Evolutionary conservation across 2,797 vertebrate species (phyloP), one percentile per base, ranked within the genome.

Genomic region (Naso thynnoides): DNA sequence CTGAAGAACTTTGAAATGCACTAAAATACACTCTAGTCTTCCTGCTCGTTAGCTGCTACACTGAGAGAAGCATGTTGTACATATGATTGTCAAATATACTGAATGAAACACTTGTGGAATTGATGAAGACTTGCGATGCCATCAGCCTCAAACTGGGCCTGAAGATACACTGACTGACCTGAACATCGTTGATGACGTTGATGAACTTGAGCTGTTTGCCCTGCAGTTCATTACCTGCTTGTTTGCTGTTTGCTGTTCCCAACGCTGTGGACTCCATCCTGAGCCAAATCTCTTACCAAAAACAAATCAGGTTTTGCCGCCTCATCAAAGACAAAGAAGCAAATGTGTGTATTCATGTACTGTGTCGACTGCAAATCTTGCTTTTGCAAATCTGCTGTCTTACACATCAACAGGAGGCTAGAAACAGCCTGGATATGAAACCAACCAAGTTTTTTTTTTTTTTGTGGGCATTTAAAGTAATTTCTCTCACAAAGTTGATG

Each of bases 1-100:
- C 76, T 85, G 78, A 75, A 78, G 44, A 83, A 69, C 58, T 13
- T 74, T 75, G 7, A 79, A 79, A 75, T 86, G 88, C 87, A 90
- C 87, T 90, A 55, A 78, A 82, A 71, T 9, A 13, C 66, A 80
- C 69, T 65, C 64, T 60, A 29, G 62, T 79, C 70, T 81, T 83
- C 73, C 77, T 89, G 82, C 67, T 77, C 67, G 52, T 66, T 63
- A 26, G 83, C 83, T 88, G 83, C 81, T 88, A 27, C 57, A 38
- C 16, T 63, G 54, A 81, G 52, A 74, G 70, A 75, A 70, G 63
- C 65, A 83, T 73, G 60, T 63, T 77, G n/a, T 84, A 54, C 23
- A 71, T 61, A 62, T 24, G 19, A 53, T 36, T 52, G 54, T 82
- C 15, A 63, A 31, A 52, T 49, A 27, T 47, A 21, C 44, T 33